Conservation (phyloP, 2,113 vertebrate genomes). For the Cinclus mexicanus region DNA sequence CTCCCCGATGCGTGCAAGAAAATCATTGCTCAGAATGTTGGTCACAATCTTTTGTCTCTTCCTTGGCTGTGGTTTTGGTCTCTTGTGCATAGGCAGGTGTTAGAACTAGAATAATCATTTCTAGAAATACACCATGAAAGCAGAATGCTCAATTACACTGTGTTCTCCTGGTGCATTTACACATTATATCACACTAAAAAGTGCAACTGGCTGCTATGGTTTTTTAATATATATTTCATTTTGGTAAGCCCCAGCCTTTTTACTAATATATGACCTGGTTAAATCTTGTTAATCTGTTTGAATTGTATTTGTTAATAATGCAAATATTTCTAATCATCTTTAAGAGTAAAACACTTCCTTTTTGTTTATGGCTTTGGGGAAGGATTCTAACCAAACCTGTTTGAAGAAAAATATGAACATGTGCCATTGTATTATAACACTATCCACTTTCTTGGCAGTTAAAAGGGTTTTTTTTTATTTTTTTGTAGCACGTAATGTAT, state of each 20-base stretch:
- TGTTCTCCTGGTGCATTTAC: constrained; percentile 72
- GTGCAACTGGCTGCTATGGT: constrained; percentile 77
- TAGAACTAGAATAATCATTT: constrained; percentile 71
- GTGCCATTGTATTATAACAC: constrained; percentile 98
- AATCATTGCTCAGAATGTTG: constrained; percentile 49
- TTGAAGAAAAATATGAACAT: constrained; percentile 84
- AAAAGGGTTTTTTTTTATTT: constrained; percentile 70
- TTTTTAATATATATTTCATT: constrained; percentile 75
- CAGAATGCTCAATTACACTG: constrained; percentile 61
- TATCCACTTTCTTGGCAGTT: constrained; percentile 89
- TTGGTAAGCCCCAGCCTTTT: constrained; percentile 76
- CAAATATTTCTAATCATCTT: constrained; percentile 81
- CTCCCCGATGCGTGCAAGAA: background rate
- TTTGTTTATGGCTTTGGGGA: constrained; percentile 76
- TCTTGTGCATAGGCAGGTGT: constrained; percentile 68
- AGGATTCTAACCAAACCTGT: constrained; percentile 76
- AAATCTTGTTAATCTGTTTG: constrained; percentile 80
- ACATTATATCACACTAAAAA: constrained; percentile 72
- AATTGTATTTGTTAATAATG: constrained; percentile 81
- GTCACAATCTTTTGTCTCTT: constrained; percentile 62
- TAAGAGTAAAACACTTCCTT: constrained; percentile 72
- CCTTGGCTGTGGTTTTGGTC: constrained; percentile 56
- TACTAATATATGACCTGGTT: constrained; percentile 79
- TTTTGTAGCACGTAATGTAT: constrained; percentile 90
- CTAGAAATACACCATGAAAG: constrained; percentile 62